These are phyloP conservation scores for Ruditapes philippinarum DNA, from an alignment of 1,140 invertebrate genomes.

Conservation along the genomic window DNA sequence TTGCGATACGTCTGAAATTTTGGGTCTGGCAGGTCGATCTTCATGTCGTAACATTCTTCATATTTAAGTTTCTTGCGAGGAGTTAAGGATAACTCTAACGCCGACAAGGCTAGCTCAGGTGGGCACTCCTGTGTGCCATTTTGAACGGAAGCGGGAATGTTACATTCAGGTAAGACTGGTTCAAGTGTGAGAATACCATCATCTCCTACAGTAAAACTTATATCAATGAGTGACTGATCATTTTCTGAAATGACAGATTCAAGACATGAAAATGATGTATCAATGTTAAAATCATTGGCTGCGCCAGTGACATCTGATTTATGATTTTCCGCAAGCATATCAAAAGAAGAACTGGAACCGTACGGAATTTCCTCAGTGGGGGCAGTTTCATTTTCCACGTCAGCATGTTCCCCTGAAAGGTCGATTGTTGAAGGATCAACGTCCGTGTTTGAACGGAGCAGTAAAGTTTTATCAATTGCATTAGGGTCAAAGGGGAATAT, in stretches of 20 bases:
- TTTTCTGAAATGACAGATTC: no score
- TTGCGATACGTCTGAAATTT: no score
- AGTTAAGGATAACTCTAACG: neutral
- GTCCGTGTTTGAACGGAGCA: conserved; percentile 17
- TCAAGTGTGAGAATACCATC: neutral
- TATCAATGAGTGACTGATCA: conserved; percentile 20
- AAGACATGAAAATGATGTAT: conserved; percentile 10
- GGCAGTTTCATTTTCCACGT: neutral
- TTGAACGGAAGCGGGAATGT: no score
- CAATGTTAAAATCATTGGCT: neutral
- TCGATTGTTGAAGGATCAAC: conserved; percentile 3
- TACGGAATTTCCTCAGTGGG: neutral
- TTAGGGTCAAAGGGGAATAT: conserved; percentile 50
- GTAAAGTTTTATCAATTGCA: conserved; percentile 14
- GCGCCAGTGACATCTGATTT: neutral
- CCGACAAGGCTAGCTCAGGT: no score
- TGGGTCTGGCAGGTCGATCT: neutral
- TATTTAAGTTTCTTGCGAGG: neutral
- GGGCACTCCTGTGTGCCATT: no score
- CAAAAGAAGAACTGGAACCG: neutral
- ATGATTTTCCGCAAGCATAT: neutral
- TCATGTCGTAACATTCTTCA: neutral
- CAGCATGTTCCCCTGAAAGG: no score
- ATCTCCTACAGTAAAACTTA: neutral
- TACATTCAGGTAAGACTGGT: no score